A percentile compares a stretch with the other conserved stretches of the same genome.
phyloP scores from a whole-genome alignment of 2,888 invertebrate genomes.

The Latheticus oryzae region DNA sequence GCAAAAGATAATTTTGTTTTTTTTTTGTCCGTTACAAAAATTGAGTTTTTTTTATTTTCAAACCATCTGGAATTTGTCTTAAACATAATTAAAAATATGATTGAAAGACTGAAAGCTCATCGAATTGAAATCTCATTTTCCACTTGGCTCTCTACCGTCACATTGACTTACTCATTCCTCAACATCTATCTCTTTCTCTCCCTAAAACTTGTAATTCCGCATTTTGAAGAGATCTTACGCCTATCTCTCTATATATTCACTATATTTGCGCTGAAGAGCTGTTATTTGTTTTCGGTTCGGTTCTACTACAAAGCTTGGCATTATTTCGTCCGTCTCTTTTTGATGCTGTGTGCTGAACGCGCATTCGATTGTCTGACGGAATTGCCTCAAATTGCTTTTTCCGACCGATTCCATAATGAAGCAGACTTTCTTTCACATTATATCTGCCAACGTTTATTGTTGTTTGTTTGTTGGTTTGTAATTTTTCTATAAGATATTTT shows the following conservation, averaged over 20 bases:
- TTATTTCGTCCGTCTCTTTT: conserved; percentile 58
- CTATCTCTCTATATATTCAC: conserved; percentile 35
- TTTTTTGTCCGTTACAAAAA: no score
- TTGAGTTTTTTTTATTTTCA: no score
- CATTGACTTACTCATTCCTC: no score
- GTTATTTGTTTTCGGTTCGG: conserved; percentile 56
- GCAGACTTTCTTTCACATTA: conserved; percentile 59
- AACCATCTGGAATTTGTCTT: no score
- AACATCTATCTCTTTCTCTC: no score
- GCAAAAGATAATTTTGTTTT: no score
- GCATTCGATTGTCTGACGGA: conserved; percentile 63
- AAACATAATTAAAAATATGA: no score
- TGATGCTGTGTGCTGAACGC: conserved; percentile 53
- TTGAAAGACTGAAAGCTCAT: no score
- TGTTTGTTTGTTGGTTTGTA: conserved; percentile 49
- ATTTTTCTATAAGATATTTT: conserved; percentile 14
- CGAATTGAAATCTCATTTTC: no score
- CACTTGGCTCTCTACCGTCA: no score
- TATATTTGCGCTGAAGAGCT: conserved; percentile 43
- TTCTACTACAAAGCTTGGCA: conserved; percentile 49
- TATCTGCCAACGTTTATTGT: conserved; percentile 67
- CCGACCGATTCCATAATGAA: conserved; percentile 63
- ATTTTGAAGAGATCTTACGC: conserved; percentile 20
- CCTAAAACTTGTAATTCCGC: conserved; percentile 28
- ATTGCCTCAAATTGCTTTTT: conserved; percentile 64